Evolutionary conservation across 2,113 vertebrate species (phyloP), one percentile per base, ranked within the genome.

Genomic region (Pteruthius melanotis): DNA sequence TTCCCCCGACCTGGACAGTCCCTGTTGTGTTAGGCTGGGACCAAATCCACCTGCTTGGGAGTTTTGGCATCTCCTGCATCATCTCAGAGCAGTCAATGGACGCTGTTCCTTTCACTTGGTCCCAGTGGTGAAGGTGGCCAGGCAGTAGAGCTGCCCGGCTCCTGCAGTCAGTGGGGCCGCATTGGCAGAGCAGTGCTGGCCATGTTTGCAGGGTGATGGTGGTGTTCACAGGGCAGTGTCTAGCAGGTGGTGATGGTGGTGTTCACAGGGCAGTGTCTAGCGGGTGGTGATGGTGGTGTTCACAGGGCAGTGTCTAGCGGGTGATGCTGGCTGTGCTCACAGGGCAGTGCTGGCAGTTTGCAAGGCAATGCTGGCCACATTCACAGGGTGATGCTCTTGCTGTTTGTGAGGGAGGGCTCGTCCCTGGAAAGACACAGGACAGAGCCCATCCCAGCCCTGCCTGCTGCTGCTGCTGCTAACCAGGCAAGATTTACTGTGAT

Each of bases 151-250:
- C 22, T 88, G 30, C 26, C 6, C 0, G 1, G 6, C 42, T 89
- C 19, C 77, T n/a, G 60, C 81, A 57, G 33, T 42, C 75, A 40
- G 40, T 4, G 21, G 53, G 30, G 71, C 44, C 24, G 27, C 47
- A 21, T 24, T 33, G 0, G 0, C 37, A 30, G 59, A 16, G 37
- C 16, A 13, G 2, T 13, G 5, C 39, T 83, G 60, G 31, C 59
- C 7, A 2, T 3, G 2, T 37, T 56, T 16, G 13, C 6, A 22
- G 37, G 35, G 57, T 11, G 13, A 30, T 27, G 37, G 0, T 66
- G 37, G 9, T 3, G 4, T 23, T 61, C 23, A 6, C 37, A 59
- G 44, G 44, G 47, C 30, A 13, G 15, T 3, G 9, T 31, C 30
- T 37, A 37, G 23, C 1, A 0, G 45, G 26, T 19, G 21, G n/a